These are phyloP conservation scores for Odontophorus gujanensis DNA, from an alignment of 2,113 vertebrate genomes.

Conservation along the genomic window DNA sequence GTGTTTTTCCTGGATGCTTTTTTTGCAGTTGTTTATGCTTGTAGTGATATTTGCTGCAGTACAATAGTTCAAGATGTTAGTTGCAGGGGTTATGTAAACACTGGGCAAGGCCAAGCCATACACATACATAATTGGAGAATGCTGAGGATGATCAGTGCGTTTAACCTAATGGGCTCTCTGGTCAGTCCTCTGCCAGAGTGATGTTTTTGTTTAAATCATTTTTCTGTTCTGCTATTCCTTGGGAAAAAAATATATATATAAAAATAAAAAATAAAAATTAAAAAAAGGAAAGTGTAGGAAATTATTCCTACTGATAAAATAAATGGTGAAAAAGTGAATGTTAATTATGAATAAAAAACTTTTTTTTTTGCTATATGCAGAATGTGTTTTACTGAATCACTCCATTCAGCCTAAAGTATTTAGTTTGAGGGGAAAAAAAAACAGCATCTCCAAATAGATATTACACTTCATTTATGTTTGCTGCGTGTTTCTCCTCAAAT, in stretches of 20 bases:
- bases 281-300: neutral
- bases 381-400: neutral
- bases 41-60: neutral
- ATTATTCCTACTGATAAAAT: neutral
- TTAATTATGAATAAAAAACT: neutral
- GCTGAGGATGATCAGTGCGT: neutral
- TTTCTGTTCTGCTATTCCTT: neutral
- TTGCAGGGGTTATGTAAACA: neutral
- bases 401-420: neutral
- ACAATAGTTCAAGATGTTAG: neutral
- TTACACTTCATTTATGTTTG: neutral
- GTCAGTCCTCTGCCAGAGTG: neutral
- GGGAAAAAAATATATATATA: neutral
- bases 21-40: neutral
- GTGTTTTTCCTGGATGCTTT: neutral
- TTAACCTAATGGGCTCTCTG: neutral
- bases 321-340: neutral
- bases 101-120: neutral
- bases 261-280: too few species aligned
- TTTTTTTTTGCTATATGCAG: neutral
- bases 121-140: neutral
- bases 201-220: neutral
- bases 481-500: neutral
- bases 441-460: neutral
- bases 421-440: neutral